Conservation (phyloP, 2,113 vertebrate species). For the Pristiophorus japonicus region DNA sequence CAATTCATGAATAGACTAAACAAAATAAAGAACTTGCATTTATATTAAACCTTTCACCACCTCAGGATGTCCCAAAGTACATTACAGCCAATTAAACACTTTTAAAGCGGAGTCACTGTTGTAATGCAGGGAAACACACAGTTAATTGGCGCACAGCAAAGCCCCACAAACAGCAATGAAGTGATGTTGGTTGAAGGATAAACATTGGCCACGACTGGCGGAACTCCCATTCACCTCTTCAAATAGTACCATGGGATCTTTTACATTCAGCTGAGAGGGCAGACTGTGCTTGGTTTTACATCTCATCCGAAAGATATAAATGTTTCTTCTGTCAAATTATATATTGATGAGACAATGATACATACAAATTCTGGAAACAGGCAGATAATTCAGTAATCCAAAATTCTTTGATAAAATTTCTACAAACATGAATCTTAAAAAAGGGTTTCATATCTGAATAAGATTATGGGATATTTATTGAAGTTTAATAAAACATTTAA, state of each 20-base stretch:
- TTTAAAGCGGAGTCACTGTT: no score
- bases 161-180: not conserved
- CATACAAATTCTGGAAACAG: not conserved
- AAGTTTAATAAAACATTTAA: not conserved
- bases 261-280: not conserved
- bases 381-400: not conserved
- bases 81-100: not conserved
- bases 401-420: not conserved
- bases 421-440: not conserved
- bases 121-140: not conserved
- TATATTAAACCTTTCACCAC: not conserved
- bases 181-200: not conserved
- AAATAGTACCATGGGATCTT: not conserved
- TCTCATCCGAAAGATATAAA: not conserved
- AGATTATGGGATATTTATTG: not conserved
- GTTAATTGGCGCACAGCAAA: not conserved
- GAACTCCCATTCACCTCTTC: not conserved
- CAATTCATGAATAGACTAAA: not conserved
- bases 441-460: not conserved
- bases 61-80: not conserved
- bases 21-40: not conserved
- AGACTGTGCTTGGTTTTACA: not conserved
- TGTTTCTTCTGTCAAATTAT: not conserved
- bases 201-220: not conserved
- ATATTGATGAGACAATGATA: not conserved